phyloP scores from a whole-genome alignment of 2,888 invertebrate species.

The Sinhomidia bicolor region DNA sequence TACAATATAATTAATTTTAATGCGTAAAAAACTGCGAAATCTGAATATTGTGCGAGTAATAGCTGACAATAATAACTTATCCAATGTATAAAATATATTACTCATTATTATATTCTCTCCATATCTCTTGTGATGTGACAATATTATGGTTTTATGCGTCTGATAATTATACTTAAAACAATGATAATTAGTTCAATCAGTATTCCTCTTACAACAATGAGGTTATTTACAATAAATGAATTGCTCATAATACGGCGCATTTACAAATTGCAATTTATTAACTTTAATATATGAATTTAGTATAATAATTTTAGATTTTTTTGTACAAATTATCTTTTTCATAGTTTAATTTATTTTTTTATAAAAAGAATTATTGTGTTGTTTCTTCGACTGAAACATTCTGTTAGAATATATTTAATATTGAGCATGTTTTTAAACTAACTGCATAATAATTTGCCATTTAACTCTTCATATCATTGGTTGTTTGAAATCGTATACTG shows the following conservation, averaged over 20 bases:
- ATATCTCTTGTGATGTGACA: constrained; percentile 58
- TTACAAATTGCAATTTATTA: too few species aligned
- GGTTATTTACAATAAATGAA: too few species aligned
- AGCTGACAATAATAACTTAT: constrained; percentile 43
- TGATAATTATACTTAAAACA: neutral
- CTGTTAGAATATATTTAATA: too few species aligned
- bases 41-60: neutral
- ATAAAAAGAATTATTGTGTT: too few species aligned
- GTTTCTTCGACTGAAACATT: too few species aligned
- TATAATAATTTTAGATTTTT: neutral
- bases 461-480: neutral
- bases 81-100: neutral
- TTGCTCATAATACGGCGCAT: too few species aligned
- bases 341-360: neutral
- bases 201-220: too few species aligned
- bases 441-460: too few species aligned
- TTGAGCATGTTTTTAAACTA: too few species aligned
- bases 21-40: neutral
- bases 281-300: too few species aligned
- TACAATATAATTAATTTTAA: neutral
- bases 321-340: neutral
- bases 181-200: too few species aligned
- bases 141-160: constrained; percentile 50
- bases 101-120: constrained; percentile 30
- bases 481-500: neutral